Conservation (phyloP, 2,888 invertebrate genomes). For the Steinernema carpocapsae region DNA sequence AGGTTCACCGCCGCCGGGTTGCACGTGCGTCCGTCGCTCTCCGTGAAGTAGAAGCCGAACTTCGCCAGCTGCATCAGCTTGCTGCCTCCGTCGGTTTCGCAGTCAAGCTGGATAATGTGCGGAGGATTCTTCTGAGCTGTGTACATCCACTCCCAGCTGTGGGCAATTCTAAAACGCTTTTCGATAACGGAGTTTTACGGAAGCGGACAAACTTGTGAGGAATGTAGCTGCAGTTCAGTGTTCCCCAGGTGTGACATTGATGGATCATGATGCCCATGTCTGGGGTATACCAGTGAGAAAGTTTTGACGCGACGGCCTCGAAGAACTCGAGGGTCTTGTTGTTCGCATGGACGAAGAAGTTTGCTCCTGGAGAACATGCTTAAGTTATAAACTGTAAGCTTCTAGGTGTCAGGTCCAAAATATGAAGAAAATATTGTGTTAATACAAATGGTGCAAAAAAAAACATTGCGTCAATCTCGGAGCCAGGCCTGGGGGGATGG, state of each 20-base stretch:
- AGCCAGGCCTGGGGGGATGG: no score
- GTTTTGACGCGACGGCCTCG: slow-evolving; percentile 62
- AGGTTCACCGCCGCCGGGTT: slow-evolving; percentile 55
- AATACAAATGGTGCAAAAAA: no score
- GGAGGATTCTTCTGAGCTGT: slow-evolving; percentile 66
- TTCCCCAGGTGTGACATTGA: slow-evolving; percentile 67
- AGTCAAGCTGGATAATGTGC: slow-evolving; percentile 66
- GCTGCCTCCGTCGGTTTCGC: slow-evolving; percentile 67
- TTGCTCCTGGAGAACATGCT: slow-evolving; percentile 55
- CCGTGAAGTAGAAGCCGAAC: slow-evolving; percentile 67
- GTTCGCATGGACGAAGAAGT: slow-evolving; percentile 67
- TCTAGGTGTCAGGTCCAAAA: no score
- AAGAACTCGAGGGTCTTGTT: slow-evolving; percentile 65
- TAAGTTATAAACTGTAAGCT: no score
- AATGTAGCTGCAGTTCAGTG: slow-evolving; percentile 62
- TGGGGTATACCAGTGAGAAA: slow-evolving; percentile 65
- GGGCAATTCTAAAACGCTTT: slow-evolving; percentile 57
- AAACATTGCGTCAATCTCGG: no score
- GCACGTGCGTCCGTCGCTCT: slow-evolving; percentile 62
- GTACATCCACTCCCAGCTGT: slow-evolving; percentile 69
- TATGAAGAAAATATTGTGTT: no score
- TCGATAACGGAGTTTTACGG: neutral
- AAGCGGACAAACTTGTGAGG: slow-evolving; percentile 62
- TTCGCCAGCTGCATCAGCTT: slow-evolving; percentile 65
- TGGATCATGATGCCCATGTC: slow-evolving; percentile 69